phyloP scores from a whole-genome alignment of 2,797 vertebrate genomes.

The Chrysocyon brachyurus region DNA sequence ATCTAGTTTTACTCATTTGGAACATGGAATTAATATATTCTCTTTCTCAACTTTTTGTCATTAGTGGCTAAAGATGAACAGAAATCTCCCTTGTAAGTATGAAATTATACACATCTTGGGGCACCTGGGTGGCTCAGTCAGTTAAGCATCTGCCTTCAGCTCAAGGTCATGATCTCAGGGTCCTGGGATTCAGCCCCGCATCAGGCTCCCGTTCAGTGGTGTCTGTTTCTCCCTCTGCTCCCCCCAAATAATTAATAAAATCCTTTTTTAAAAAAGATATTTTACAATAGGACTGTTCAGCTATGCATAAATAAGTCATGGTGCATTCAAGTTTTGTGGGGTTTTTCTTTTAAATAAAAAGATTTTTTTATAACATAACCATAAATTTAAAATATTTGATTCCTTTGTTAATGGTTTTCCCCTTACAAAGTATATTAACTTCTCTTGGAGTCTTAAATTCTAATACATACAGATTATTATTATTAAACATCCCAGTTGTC shows the following conservation, averaged over 20 bases:
- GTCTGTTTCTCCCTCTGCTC: not conserved
- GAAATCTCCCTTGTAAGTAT: not conserved
- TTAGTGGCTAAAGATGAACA: constrained; percentile 1
- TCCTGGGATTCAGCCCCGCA: not conserved
- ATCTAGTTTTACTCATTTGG: not conserved
- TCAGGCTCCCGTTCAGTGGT: not conserved
- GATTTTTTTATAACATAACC: not conserved
- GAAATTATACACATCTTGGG: constrained; percentile 27
- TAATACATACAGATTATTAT: constrained; percentile 43
- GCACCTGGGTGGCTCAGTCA: not conserved
- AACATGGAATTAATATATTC: constrained; percentile 33
- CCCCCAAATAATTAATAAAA: not conserved
- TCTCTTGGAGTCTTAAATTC: constrained; percentile 7
- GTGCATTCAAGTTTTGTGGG: not conserved
- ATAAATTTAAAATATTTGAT: constrained; percentile 26
- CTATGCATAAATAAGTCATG: not conserved
- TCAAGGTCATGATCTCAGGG: not conserved
- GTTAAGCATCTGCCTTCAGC: not conserved
- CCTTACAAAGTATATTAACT: not conserved
- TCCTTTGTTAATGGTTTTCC: constrained; percentile 2
- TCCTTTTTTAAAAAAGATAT: not conserved
- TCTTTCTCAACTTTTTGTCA: not conserved
- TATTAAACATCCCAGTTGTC: constrained; percentile 59
- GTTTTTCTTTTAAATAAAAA: not conserved
- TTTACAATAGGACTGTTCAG: constrained; percentile 45